These are phyloP conservation scores for Prosapia bicincta DNA, from an alignment of 2,888 invertebrate genomes.

Conservation along the genomic window DNA sequence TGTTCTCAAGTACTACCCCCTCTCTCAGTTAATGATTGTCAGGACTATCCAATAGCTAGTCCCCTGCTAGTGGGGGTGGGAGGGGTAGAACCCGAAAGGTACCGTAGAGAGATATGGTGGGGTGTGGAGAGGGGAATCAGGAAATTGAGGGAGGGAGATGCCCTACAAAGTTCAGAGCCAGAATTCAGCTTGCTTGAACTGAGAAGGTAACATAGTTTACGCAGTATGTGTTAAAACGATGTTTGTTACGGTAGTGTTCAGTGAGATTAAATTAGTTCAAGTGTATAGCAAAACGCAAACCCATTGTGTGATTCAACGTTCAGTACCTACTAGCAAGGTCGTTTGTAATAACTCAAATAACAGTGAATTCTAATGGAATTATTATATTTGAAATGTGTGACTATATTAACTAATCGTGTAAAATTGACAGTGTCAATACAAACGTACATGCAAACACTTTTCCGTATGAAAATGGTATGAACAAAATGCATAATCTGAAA, in stretches of 20 bases:
- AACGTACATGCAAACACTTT: constrained; percentile 27
- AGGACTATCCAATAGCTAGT: constrained; percentile 18
- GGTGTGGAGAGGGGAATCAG: constrained; percentile 27
- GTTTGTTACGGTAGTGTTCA: neutral
- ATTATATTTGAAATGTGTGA: neutral
- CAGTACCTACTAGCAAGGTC: neutral
- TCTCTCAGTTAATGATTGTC: constrained; percentile 22
- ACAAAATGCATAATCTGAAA: constrained; percentile 51
- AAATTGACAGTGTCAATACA: neutral
- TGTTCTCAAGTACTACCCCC: constrained; percentile 25
- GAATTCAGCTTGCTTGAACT: constrained; percentile 28
- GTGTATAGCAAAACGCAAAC: neutral
- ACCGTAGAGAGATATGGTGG: constrained; percentile 14
- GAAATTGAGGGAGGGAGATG: constrained; percentile 27
- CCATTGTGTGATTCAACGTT: neutral
- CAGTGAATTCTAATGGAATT: neutral
- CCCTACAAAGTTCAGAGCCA: constrained; percentile 27
- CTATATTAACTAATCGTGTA: neutral
- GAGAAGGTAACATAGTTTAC: constrained; percentile 25
- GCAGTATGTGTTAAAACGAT: neutral
- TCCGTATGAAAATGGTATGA: constrained; percentile 49
- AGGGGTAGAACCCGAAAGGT: constrained; percentile 25
- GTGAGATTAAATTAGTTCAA: neutral
- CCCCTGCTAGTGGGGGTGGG: constrained; percentile 14
- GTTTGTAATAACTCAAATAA: neutral